These are phyloP conservation scores for Dysdera silvatica DNA, from an alignment of 1,140 invertebrate species.

Conservation along the genomic window DNA sequence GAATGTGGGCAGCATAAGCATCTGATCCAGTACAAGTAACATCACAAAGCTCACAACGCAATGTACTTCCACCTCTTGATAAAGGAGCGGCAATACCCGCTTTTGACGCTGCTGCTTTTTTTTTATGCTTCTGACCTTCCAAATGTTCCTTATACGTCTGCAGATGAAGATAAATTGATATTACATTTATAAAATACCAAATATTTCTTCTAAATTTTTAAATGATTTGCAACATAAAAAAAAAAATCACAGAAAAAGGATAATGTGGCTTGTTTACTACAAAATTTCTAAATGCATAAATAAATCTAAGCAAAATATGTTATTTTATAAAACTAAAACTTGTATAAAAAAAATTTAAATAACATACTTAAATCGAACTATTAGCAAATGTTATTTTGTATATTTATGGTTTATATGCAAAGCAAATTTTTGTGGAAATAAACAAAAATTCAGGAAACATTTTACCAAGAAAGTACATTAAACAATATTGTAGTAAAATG, in stretches of 20 bases:
- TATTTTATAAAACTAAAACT: constrained; percentile 1
- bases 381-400: too few relatives aligned
- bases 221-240: not conserved
- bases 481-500: too few relatives aligned
- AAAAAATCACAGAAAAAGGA: too few relatives aligned
- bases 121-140: constrained; percentile 97
- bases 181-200: not conserved
- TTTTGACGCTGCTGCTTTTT: constrained; percentile 88
- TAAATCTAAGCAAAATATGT: constrained; percentile 1
- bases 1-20: constrained; percentile 94
- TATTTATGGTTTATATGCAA: too few relatives aligned
- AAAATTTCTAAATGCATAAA: not conserved
- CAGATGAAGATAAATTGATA: constrained; percentile 26
- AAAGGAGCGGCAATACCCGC: constrained; percentile 48
- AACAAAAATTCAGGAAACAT: too few relatives aligned
- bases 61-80: constrained; percentile 57
- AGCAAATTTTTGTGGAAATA: too few relatives aligned
- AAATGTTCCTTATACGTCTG: constrained; percentile 94
- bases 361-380: too few relatives aligned
- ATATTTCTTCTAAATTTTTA: not conserved
- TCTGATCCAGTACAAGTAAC: constrained; percentile 95
- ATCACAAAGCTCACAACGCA: constrained; percentile 71
- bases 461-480: too few relatives aligned
- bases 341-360: not conserved
- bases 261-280: too few relatives aligned